Percentiles rank a stretch among this genome's conserved stretches.
Evolutionary conservation across 2,797 vertebrate genomes (phyloP).

Genomic region (Sebastes vulpes): DNA sequence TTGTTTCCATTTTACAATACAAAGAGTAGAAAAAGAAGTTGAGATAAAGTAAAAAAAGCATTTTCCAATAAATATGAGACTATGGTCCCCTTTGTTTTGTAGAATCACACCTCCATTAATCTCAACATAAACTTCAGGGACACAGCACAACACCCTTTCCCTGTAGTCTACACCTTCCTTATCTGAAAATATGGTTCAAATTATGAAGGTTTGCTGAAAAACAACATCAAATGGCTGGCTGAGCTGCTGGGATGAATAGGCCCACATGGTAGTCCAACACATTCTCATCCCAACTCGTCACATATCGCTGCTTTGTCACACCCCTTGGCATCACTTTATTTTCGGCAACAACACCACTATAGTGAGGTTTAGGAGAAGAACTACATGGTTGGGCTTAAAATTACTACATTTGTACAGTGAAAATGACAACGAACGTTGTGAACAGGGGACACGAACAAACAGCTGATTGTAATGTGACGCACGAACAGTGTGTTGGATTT

Average conservation of each 20-base stretch:
- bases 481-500: too few species aligned
- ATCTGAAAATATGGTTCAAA: background rate
- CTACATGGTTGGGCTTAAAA: too few species aligned
- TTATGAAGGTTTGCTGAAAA: background rate
- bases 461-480: too few species aligned
- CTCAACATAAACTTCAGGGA: background rate
- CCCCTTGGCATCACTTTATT: too few species aligned
- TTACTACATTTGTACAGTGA: too few species aligned
- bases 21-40: background rate
- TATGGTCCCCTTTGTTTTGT: background rate
- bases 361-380: too few species aligned
- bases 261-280: background rate
- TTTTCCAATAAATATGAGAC: background rate
- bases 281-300: too few species aligned
- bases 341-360: too few species aligned
- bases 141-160: background rate
- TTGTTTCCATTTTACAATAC: background rate
- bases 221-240: background rate
- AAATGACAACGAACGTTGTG: too few species aligned
- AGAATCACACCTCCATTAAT: background rate
- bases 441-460: too few species aligned
- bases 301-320: too few species aligned
- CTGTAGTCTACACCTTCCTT: background rate
- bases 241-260: background rate
- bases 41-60: background rate